These are phyloP conservation scores for Scaptomyza flava DNA, from an alignment of 2,888 invertebrate species.

Conservation along the genomic window DNA sequence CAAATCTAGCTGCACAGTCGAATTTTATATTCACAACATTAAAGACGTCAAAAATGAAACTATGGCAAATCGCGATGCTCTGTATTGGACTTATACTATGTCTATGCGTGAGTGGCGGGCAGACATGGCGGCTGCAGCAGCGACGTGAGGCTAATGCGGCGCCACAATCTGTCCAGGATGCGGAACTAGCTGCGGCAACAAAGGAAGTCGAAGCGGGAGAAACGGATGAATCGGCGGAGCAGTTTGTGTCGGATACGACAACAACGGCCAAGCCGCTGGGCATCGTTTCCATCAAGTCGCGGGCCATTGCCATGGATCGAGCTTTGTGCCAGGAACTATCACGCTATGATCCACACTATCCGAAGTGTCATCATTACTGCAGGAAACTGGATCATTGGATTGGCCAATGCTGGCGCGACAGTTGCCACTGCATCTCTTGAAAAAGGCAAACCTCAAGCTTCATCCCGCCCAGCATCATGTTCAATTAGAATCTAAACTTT, in stretches of 20 bases:
- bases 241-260: conserved; percentile 30
- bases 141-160: conserved; percentile 42
- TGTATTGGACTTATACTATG: conserved; percentile 22
- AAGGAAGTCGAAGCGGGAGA: not conserved
- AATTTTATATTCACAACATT: conserved; percentile 25
- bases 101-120: not conserved
- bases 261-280: conserved; percentile 43
- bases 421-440: conserved; percentile 81
- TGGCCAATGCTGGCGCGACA: conserved; percentile 81
- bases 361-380: conserved; percentile 81
- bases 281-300: conserved; percentile 78
- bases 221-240: conserved; percentile 7
- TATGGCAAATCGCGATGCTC: conserved; percentile 18
- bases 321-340: conserved; percentile 75
- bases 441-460: not conserved
- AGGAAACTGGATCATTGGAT: conserved; percentile 81
- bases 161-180: conserved; percentile 2
- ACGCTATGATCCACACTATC: conserved; percentile 80
- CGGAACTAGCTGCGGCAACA: conserved; percentile 1
- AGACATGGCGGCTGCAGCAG: conserved; percentile 17
- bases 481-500: conserved; percentile 7
- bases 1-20: conserved; percentile 34
- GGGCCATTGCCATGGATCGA: conserved; percentile 79
- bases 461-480: not conserved
- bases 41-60: conserved; percentile 36